Evolutionary conservation across 2,888 invertebrate genomes (phyloP).

Genomic region (Blera fallax): DNA sequence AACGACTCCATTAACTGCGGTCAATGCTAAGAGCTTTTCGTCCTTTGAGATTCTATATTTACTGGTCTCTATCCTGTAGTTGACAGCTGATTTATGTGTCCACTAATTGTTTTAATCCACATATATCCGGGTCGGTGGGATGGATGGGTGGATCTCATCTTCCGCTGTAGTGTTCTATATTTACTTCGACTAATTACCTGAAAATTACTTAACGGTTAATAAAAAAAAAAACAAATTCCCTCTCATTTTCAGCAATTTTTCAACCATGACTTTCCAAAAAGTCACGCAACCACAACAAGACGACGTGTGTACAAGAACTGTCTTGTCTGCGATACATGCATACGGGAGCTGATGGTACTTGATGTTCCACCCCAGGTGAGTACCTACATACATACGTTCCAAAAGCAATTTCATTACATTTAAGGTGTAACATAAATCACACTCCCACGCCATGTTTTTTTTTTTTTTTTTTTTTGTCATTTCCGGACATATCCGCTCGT

Average conservation of each 20-base stretch:
- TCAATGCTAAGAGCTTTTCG: background rate
- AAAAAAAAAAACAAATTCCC: too few relatives aligned
- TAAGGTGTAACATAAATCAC: background rate
- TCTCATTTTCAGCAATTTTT: slow-evolving; percentile 81
- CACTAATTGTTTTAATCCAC: slow-evolving; percentile 6
- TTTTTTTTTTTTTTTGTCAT: background rate
- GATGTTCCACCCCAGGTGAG: slow-evolving; percentile 82
- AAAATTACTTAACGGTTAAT: background rate
- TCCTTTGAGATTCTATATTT: background rate
- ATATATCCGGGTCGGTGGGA: background rate
- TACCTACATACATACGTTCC: background rate
- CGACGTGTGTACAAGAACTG: slow-evolving; percentile 81
- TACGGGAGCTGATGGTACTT: slow-evolving; percentile 82
- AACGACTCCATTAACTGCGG: slow-evolving; percentile 44
- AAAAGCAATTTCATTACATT: background rate
- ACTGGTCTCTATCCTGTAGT: background rate
- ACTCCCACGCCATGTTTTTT: background rate
- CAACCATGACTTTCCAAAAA: slow-evolving; percentile 81
- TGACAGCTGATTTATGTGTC: slow-evolving; percentile 39
- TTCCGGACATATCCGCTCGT: background rate
- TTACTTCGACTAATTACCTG: background rate
- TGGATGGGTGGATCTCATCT: too few relatives aligned
- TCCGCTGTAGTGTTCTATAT: too few relatives aligned
- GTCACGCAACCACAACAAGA: slow-evolving; percentile 80
- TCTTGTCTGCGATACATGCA: slow-evolving; percentile 82